Conservation (phyloP, 2,797 vertebrate genomes). For the Glossophaga mutica region DNA sequence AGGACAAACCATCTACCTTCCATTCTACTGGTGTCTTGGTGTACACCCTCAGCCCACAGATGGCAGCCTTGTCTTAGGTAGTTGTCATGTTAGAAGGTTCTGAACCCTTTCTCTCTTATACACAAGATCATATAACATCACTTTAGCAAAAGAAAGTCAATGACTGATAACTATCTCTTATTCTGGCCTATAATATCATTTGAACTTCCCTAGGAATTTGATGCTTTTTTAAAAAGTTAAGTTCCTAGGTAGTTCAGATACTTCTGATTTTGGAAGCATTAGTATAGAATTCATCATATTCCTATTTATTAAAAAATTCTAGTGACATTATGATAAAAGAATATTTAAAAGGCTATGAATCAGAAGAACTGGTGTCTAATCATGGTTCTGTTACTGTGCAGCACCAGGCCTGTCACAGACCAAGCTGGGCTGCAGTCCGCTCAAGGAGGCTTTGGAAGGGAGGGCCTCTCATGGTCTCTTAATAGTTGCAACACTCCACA, state of each 20-base stretch:
- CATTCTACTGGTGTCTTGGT: background rate
- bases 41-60: background rate
- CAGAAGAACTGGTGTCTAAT: background rate
- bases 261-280: slow-evolving; percentile 21
- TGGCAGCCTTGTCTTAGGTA: background rate
- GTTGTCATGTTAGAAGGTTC: background rate
- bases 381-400: background rate
- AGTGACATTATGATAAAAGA: background rate
- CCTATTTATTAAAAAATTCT: background rate
- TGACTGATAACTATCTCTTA: background rate
- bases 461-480: background rate
- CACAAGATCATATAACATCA: background rate
- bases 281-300: background rate
- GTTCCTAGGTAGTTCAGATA: background rate
- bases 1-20: background rate
- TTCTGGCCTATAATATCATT: background rate
- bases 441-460: background rate
- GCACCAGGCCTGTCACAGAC: background rate
- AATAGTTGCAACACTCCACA: background rate
- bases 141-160: background rate
- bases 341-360: background rate
- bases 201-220: background rate
- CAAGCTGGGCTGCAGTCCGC: background rate
- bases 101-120: background rate
- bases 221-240: background rate